These are phyloP conservation scores for Propithecus perrieri DNA, from an alignment of 2,797 vertebrate species.

Conservation along the genomic window DNA sequence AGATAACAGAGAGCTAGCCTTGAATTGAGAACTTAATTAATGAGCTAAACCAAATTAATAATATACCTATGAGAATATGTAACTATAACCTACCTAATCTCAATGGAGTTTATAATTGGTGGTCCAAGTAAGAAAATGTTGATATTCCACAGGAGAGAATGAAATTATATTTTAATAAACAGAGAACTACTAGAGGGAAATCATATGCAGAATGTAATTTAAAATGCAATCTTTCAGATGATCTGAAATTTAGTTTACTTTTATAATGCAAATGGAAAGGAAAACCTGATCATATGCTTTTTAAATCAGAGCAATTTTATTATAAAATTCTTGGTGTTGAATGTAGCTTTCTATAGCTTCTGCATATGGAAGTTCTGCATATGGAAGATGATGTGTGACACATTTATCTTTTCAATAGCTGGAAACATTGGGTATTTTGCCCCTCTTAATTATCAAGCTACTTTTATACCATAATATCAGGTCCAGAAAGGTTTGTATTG, in stretches of 20 bases:
- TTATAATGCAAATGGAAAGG: constrained; percentile 1
- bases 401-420: background rate
- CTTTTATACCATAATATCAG: background rate
- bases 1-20: background rate
- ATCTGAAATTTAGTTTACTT: constrained; percentile 36
- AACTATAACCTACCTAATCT: background rate
- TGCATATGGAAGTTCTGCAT: background rate
- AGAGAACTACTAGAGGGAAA: background rate
- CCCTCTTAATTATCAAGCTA: background rate
- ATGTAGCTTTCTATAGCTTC: background rate
- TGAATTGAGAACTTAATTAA: constrained; percentile 53
- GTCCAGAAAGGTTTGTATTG: background rate
- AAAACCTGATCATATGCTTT: background rate
- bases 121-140: constrained; percentile 27
- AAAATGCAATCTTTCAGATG: constrained; percentile 25
- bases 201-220: background rate
- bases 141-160: background rate
- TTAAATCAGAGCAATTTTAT: background rate
- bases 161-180: constrained; percentile 37
- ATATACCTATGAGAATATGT: background rate
- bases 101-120: background rate
- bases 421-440: background rate
- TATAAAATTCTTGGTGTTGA: background rate
- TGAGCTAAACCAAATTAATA: constrained; percentile 35
- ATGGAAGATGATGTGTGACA: background rate